Evolutionary conservation across 2,888 invertebrate genomes (phyloP), one percentile per base, ranked within the genome.

Genomic region (Calliphora vomitoria): DNA sequence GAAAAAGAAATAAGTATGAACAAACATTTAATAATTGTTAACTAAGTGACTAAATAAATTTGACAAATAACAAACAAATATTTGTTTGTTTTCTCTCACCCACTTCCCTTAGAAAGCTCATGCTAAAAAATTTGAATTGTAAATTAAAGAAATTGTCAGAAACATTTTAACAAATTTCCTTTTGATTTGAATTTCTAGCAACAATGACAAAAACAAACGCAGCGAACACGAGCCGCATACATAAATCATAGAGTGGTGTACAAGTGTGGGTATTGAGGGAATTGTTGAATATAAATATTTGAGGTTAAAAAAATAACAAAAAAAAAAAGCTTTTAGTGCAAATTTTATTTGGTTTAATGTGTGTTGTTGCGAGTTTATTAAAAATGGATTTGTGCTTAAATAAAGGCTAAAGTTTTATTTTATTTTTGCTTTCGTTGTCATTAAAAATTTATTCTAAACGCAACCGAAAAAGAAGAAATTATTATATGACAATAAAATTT

Each of bases 51-150:
- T 47, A 25, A 44, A 25, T 44, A 47, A 68, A 44, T 20, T 64
- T 10, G 5, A 35, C 38, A 18, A n/a, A 64, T 64, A 41, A 64
- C 38, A 64, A 64, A 64, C 18, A 64, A 64, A 64, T 38, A 18
- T 64, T 38, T 18, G 4, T 8, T 15, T 47, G 31, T 8, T 47
- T 15, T 44, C 15, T 44, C 44, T 44, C 31, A 69, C 4, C 3
- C 44, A 47, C 47, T 8, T 66, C 11, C 18, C 11, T 44, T 66
- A 8, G 11, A 13, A 47, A 6, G 10, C 25, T 8, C 31, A 47
- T 47, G 5, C 6, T 4, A 18, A 15, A 68, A 69, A 69, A 69
- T 69, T 69, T 69, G 68, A 50, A 69, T 31, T 69, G 68, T 18
- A 69, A 69, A 69, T 69, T 35, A 35, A 35, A 35, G 3, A 35